Evolutionary conservation across 2,888 invertebrate species (phyloP), one percentile per base, ranked within the genome.

Genomic region (Dasysyrphus albostriatus): DNA sequence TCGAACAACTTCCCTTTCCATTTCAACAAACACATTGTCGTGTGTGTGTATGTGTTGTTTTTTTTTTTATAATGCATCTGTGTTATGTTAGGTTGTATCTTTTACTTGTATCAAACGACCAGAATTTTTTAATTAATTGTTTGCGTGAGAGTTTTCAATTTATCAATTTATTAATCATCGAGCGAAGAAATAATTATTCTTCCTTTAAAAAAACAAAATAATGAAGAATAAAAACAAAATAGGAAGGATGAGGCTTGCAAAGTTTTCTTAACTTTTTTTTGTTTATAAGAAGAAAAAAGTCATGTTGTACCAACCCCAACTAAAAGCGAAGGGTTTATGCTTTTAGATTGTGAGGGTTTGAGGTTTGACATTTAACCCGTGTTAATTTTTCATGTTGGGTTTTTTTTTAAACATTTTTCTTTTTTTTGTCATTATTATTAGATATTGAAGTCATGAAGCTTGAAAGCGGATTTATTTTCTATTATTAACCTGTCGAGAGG

Each of bases 81-180:
- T 73, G 39, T 69, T 69, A 51, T 39, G 37, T 29, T 54, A 39
- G n/a, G 16, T 65, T 49, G 58, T 72, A 72, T 72, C 72, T 72
- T 56, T 49, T 19, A 44, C 76, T 51, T 75, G 83, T 83, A 75
- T 79, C 83, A 70, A 56, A 49, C 44, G 78, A 75, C 70, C 72
- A 79, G 65, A 75, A 87, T 75, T 83, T 87, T 87, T 87, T 83
- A 82, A 87, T 87, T 87, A 87, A 87, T 87, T 87, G 87, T 87
- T 87, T 59, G 87, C 87, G 87, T 87, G 87, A 83, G 74, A 75
- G 65, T 78, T 83, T 87, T 79, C 87, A 87, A 87, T 87, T 87
- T 87, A 87, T 87, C 78, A 87, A 83, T 87, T 83, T 83, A 83
- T 87, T 87, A 87, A 83, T 87, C 82, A 82, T 87, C 74, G 69